Conservation (phyloP, 2,797 vertebrate species). For the Chromobotia macracanthus region DNA sequence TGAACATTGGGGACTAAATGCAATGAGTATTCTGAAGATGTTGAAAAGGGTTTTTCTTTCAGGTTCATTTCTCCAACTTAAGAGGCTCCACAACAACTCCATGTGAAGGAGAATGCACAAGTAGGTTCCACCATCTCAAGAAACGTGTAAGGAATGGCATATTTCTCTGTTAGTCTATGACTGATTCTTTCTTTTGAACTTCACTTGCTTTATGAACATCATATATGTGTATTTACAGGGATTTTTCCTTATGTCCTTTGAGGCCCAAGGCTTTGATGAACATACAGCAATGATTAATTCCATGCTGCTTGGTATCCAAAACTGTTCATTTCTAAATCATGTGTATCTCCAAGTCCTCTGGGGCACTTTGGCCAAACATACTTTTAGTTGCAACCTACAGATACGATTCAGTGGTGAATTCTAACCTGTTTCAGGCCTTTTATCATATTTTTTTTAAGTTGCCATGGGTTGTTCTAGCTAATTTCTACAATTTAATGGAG, state of each 20-base stretch:
- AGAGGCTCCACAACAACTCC: background rate
- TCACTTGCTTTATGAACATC: background rate
- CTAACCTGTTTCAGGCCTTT: background rate
- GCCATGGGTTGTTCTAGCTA: background rate
- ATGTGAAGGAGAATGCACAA: background rate
- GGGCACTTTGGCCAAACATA: background rate
- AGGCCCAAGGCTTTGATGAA: background rate
- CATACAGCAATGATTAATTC: background rate
- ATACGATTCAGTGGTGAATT: background rate
- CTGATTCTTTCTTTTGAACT: background rate
- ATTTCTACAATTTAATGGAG: background rate
- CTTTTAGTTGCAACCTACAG: background rate
- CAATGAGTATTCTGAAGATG: background rate
- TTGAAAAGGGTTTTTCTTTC: background rate
- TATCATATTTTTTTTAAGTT: background rate
- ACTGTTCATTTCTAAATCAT: no score
- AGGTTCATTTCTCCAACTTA: background rate
- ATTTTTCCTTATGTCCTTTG: background rate
- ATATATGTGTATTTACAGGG: background rate
- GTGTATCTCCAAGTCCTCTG: background rate
- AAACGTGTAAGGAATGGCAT: background rate
- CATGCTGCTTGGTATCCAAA: background rate
- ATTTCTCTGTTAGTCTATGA: background rate
- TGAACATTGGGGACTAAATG: slow-evolving; percentile 1
- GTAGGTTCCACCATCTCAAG: background rate